phyloP scores from a whole-genome alignment of 64 coral and sea anemone genomes.

The Pocillopora damicornis region DNA sequence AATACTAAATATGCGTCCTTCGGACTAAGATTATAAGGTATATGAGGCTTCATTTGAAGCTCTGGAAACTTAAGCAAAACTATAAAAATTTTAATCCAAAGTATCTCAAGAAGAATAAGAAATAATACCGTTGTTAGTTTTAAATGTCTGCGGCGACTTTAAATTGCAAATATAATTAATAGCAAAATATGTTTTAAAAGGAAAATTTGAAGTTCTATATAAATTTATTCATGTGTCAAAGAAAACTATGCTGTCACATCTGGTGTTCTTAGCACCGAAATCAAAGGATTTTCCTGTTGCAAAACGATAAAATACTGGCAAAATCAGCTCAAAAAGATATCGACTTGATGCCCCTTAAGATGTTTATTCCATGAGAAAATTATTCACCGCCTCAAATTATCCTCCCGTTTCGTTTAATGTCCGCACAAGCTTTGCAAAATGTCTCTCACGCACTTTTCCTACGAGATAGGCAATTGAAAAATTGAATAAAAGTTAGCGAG shows the following conservation, averaged over 20 bases:
- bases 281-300: background rate
- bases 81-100: background rate
- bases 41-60: background rate
- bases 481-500: background rate
- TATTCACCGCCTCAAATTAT: background rate
- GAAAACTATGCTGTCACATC: background rate
- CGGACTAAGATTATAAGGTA: background rate
- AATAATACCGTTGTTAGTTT: too few relatives aligned
- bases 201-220: background rate
- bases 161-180: constrained; percentile 5
- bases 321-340: background rate
- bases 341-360: constrained; percentile 3
- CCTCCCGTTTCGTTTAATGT: background rate
- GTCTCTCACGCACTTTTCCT: background rate
- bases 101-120: too few relatives aligned
- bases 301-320: background rate
- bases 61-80: background rate
- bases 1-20: background rate
- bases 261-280: constrained; percentile 7
- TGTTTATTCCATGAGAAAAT: background rate
- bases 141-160: too few relatives aligned
- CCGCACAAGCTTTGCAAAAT: background rate
- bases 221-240: constrained; percentile 25
- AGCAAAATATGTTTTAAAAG: constrained; percentile 13
- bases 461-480: constrained; percentile 4